Percentiles rank a stretch among this genome's conserved stretches.
These are phyloP conservation scores for Cephus pulcher DNA, from an alignment of 2,888 invertebrate genomes.

Conservation along the genomic window DNA sequence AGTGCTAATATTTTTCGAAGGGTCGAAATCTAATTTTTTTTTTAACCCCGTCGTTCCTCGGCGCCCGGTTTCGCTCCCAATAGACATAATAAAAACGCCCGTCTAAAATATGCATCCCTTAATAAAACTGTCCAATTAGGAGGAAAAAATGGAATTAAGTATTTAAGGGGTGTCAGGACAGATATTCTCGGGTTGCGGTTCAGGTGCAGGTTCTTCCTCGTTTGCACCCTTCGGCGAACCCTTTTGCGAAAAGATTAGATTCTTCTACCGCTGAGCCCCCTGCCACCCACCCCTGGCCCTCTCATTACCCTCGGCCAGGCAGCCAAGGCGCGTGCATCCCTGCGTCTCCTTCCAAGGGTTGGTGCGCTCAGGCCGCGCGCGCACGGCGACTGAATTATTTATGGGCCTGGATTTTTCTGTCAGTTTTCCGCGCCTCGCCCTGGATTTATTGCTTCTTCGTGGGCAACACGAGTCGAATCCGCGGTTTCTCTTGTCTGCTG, in stretches of 20 bases:
- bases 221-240: conserved; percentile 35
- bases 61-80: conserved; percentile 49
- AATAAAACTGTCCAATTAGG: conserved; percentile 66
- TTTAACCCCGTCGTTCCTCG: conserved; percentile 36
- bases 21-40: conserved; percentile 64
- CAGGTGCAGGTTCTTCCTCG: conserved; percentile 28
- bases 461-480: conserved; percentile 27
- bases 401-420: conserved; percentile 47
- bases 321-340: not conserved
- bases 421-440: conserved; percentile 27
- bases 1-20: conserved; percentile 63
- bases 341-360: not conserved
- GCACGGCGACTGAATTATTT: conserved; percentile 56
- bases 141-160: conserved; percentile 64
- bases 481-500: conserved; percentile 9
- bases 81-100: conserved; percentile 64
- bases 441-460: conserved; percentile 21
- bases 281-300: not conserved
- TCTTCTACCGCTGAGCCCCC: conserved; percentile 34
- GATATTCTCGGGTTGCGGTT: conserved; percentile 35
- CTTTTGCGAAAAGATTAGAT: conserved; percentile 56
- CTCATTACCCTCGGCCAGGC: too few species aligned
- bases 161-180: conserved; percentile 57
- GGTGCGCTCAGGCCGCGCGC: not conserved
- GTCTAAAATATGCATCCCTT: conserved; percentile 67